Base-by-base conservation (phyloP, 2,797 vertebrate species). In the Cirrhinus mrigala region DNA sequence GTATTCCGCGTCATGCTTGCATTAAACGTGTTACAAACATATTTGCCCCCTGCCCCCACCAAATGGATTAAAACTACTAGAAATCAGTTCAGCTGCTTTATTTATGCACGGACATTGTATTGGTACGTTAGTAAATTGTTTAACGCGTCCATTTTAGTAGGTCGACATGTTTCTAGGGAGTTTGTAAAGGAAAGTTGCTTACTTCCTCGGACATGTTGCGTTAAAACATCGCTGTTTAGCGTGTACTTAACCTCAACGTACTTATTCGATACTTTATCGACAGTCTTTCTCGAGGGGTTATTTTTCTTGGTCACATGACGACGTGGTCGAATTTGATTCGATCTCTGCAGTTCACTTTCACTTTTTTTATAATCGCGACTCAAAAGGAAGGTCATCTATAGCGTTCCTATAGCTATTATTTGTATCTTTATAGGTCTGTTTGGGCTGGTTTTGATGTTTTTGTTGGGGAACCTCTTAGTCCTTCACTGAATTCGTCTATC, bases 141-240 rank as follows among this genome's bases (percentile, higher is more conserved):
- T 83, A 86, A 83, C 81, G 97, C 97, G 95, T 98, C 97, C 97
- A 98, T 99, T 97, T 98, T 97, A 97, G 96, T 92, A 94, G 94
- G 95, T 97, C 96, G 97, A 97, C 96, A 94, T 96, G 96, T 95
- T 97, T 98, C 96, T 94, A 94, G 94, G 95, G 95, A 93, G 93
- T 94, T 93, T 74, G 90, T 89, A 89, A 91, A 93, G 86, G 79
- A 89, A 91, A 85, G 74, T 60, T 82, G 33, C 62, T 62, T n/a
- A 89, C 86, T 92, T 92, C 62, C 81, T 58, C 37, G n/a, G 15
- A 44, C 80, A 40, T 44, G 12, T 37, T 40, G 58, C 52, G 9
- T 70, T 73, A 83, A 89, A 91, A 86, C 88, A 14, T 37, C 37
- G 37, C 4, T 40, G 24, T 66, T 29, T 4, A 58, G 8, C 2